A percentile compares a stretch with the other conserved stretches of the same genome.
These are phyloP conservation scores for Spondyliosoma cantharus DNA, from an alignment of 2,797 vertebrate genomes.

Conservation along the genomic window DNA sequence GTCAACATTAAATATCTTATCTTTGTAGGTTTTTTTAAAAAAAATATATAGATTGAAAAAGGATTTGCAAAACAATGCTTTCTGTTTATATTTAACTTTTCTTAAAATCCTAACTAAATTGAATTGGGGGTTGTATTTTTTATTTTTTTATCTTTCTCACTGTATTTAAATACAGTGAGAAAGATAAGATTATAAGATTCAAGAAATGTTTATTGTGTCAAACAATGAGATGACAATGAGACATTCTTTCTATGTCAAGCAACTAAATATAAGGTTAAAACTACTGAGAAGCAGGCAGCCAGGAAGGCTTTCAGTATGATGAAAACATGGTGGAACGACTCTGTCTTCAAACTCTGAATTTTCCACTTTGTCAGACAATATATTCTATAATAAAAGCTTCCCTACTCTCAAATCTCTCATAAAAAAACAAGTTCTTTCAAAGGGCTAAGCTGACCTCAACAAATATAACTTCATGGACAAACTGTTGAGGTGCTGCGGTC, in stretches of 20 bases:
- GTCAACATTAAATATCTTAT: too few relatives aligned
- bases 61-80: too few relatives aligned
- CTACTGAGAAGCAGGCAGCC: background rate
- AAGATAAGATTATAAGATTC: background rate
- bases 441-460: conserved; percentile 14
- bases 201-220: background rate
- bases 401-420: background rate
- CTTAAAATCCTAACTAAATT: too few relatives aligned
- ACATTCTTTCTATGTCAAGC: conserved; percentile 3
- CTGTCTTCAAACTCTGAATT: background rate
- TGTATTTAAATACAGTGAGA: too few relatives aligned
- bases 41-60: too few relatives aligned
- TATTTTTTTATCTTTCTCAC: too few relatives aligned
- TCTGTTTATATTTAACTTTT: background rate
- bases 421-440: conserved; percentile 4
- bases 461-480: conserved; percentile 32
- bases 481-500: conserved; percentile 36
- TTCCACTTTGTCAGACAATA: background rate
- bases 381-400: background rate
- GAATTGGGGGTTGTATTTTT: too few relatives aligned
- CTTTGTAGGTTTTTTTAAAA: too few relatives aligned
- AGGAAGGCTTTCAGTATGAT: conserved; percentile 5
- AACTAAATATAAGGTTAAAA: background rate
- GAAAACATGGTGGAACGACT: conserved; percentile 3
- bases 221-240: background rate